Evolutionary conservation across 2,113 vertebrate species (phyloP).

Genomic region (Condylura cristata): DNA sequence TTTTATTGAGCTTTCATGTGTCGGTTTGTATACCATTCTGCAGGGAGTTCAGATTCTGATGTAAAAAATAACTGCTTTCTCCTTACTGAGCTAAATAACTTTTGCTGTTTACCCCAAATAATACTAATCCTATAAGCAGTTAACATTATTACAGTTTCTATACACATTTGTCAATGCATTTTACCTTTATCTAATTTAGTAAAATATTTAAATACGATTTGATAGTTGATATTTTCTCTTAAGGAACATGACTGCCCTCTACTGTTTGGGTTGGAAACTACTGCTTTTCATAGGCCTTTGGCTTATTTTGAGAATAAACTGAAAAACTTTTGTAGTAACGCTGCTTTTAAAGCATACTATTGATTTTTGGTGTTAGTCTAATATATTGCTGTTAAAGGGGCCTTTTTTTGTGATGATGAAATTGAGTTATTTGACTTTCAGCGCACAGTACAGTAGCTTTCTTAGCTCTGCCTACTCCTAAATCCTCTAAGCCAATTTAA

Average conservation of each 20-base stretch:
- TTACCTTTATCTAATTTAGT: not conserved
- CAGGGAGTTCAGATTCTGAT: not conserved
- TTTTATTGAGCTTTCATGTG: slow-evolving; percentile 9
- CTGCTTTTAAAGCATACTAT: slow-evolving; percentile 25
- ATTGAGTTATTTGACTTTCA: not conserved
- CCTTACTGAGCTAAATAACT: not conserved
- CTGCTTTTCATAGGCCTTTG: not conserved
- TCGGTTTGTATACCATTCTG: not conserved
- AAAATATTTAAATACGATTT: slow-evolving; percentile 16
- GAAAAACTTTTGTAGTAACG: not conserved
- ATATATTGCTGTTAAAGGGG: not conserved
- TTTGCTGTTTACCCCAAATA: slow-evolving; percentile 33
- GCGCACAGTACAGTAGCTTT: not conserved
- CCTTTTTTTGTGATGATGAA: not conserved
- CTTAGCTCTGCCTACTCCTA: not conserved
- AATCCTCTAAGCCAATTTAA: not conserved
- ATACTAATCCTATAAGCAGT: not conserved
- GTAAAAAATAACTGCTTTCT: not conserved
- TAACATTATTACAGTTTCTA: not conserved
- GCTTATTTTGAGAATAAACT: slow-evolving; percentile 15
- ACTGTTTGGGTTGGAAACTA: slow-evolving; percentile 48
- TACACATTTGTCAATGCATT: not conserved
- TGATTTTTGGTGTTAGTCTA: slow-evolving; percentile 26
- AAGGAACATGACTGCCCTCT: slow-evolving; percentile 72
- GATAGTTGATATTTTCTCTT: not conserved